phyloP scores from a whole-genome alignment of 1,140 invertebrate genomes.

The Ceratina calcarata region DNA sequence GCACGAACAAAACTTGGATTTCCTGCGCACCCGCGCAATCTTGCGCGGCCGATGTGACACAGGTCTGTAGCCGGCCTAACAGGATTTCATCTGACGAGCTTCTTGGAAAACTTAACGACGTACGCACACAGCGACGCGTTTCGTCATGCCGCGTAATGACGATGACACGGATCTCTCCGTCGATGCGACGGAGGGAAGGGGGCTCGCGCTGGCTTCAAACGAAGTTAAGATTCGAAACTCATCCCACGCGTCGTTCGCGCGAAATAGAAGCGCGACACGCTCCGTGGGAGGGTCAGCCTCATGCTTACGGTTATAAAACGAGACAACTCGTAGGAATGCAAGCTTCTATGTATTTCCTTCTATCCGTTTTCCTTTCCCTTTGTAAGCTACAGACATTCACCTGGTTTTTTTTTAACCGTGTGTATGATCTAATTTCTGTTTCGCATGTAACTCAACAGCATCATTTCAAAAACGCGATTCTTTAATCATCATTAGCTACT shows the following conservation, averaged over 20 bases:
- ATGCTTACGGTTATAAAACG: neutral
- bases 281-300: neutral
- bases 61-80: neutral
- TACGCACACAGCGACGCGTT: neutral
- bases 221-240: neutral
- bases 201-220: neutral
- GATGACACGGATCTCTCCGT: neutral
- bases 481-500: no score
- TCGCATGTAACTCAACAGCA: no score
- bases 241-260: slow-evolving; percentile 23
- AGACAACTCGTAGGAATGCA: neutral
- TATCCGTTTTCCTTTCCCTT: no score
- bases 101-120: slow-evolving; percentile 13
- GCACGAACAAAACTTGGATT: no score
- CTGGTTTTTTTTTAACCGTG: no score
- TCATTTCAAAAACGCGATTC: no score
- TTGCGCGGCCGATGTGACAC: no score
- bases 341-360: no score
- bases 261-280: slow-evolving; percentile 21
- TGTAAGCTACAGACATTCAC: no score
- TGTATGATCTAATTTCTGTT: no score
- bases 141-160: neutral
- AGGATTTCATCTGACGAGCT: slow-evolving; percentile 6
- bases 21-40: no score
- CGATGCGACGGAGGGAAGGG: neutral